Evolutionary conservation across 2,888 invertebrate species (phyloP).

Genomic region (Aphelenchoides bicaudatus): DNA sequence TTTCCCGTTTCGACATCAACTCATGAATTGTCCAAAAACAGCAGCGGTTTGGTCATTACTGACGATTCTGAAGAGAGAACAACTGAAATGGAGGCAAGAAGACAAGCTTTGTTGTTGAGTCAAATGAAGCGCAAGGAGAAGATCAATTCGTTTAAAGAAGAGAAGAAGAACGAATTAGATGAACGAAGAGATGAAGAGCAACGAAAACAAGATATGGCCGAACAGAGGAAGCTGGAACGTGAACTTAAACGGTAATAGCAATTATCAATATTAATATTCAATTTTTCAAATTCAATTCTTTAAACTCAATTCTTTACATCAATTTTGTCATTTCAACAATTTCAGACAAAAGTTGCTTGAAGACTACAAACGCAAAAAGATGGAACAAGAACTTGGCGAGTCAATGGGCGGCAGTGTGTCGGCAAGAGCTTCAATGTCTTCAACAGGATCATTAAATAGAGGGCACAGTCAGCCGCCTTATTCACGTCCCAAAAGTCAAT

Average conservation of each 20-base stretch:
- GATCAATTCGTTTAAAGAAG: constrained; percentile 44
- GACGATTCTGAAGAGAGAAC: constrained; percentile 21
- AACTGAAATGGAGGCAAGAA: constrained; percentile 50
- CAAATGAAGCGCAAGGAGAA: constrained; percentile 56
- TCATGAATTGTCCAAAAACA: neutral
- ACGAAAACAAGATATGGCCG: constrained; percentile 50
- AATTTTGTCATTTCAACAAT: constrained; percentile 1
- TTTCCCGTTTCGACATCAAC: constrained; percentile 3
- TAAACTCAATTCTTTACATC: too few relatives aligned
- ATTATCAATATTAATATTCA: constrained; percentile 1
- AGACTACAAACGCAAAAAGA: constrained; percentile 56
- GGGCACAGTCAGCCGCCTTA: constrained; percentile 55
- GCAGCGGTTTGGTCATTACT: constrained; percentile 12
- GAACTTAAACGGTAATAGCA: constrained; percentile 44
- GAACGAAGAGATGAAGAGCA: constrained; percentile 46
- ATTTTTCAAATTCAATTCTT: too few relatives aligned
- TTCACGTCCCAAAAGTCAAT: constrained; percentile 54
- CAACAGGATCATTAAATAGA: constrained; percentile 32
- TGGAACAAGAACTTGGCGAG: constrained; percentile 53
- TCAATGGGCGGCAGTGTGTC: constrained; percentile 33
- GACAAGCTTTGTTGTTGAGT: constrained; percentile 53
- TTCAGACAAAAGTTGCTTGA: constrained; percentile 55
- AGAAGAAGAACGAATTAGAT: constrained; percentile 30
- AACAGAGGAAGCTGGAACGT: constrained; percentile 54
- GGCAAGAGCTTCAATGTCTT: constrained; percentile 39